phyloP scores from a whole-genome alignment of 2,113 vertebrate genomes.

The Bubalus kerabau region DNA sequence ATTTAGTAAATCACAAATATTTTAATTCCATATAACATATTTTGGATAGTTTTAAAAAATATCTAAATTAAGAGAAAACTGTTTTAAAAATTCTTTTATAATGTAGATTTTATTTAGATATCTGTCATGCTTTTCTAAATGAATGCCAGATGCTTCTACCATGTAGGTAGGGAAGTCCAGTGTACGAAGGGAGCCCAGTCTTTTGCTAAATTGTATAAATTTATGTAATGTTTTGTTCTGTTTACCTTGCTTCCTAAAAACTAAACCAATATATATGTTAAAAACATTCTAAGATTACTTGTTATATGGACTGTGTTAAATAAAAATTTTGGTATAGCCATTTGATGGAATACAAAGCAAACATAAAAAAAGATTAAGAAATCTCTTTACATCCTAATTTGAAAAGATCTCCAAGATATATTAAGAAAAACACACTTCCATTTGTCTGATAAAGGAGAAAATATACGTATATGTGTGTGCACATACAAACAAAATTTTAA shows the following conservation, averaged over 20 bases:
- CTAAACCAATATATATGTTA: neutral
- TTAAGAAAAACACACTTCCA: neutral
- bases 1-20: constrained; percentile 2
- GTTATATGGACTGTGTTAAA: neutral
- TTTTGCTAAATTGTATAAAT: constrained; percentile 3
- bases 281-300: constrained; percentile 11
- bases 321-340: neutral
- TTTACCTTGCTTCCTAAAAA: constrained; percentile 10
- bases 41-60: neutral
- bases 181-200: neutral
- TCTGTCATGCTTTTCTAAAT: neutral
- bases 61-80: neutral
- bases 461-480: neutral
- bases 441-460: neutral
- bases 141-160: neutral
- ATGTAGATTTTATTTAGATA: neutral
- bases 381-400: neutral
- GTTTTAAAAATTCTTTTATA: neutral
- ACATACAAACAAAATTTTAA: neutral
- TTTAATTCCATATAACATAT: neutral
- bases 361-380: neutral
- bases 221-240: neutral
- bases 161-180: neutral
- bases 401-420: constrained; percentile 7
- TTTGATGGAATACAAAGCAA: neutral